Evolutionary conservation across 1,140 invertebrate species (phyloP).

Genomic region (Bombus waltoni): DNA sequence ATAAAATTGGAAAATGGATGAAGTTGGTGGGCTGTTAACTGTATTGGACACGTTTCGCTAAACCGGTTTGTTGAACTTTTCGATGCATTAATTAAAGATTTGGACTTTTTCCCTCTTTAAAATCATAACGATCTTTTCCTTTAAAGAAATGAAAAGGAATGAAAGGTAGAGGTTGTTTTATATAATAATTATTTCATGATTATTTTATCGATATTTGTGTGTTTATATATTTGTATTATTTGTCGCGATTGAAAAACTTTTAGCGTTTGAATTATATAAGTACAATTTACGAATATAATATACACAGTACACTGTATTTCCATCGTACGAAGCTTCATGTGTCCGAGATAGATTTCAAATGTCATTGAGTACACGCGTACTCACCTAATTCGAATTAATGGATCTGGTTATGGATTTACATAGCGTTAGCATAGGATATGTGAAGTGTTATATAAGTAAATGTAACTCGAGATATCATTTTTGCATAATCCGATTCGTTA

Average conservation of each 20-base stretch:
- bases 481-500: not conserved
- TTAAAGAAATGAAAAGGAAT: no score
- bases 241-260: not conserved
- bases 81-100: not conserved
- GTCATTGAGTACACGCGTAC: not conserved
- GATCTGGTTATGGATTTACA: conserved; percentile 22
- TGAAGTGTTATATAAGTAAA: not conserved
- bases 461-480: not conserved
- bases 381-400: not conserved
- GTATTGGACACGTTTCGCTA: no score
- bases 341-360: not conserved
- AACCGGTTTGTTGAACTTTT: not conserved
- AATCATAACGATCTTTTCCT: no score
- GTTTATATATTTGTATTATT: no score
- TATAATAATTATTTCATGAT: no score
- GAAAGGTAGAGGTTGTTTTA: no score
- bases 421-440: not conserved
- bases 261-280: not conserved
- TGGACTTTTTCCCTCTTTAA: no score
- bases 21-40: no score
- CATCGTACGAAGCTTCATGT: not conserved
- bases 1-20: not conserved
- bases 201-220: no score
- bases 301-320: not conserved
- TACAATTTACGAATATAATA: not conserved